A percentile compares a stretch with the other conserved stretches of the same genome.
phyloP scores from a whole-genome alignment of 2,113 vertebrate genomes.

The Coptodon bakossiorum region DNA sequence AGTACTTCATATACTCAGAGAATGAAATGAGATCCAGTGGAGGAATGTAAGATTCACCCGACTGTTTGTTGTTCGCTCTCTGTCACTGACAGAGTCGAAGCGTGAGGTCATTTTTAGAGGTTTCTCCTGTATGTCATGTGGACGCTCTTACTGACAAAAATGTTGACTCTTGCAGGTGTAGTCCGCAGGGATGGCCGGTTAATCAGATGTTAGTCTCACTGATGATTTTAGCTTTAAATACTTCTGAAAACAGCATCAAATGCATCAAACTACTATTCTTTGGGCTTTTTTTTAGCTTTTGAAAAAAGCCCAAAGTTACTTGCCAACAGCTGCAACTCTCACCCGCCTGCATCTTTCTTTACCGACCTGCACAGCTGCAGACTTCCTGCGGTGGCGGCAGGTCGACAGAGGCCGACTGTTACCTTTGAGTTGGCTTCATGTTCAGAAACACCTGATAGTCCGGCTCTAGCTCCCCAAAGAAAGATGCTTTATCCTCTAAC shows the following conservation, averaged over 20 bases:
- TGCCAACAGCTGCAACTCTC: neutral
- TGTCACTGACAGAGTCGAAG: neutral
- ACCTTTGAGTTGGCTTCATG: neutral
- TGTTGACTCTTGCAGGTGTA: neutral
- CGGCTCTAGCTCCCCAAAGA: neutral
- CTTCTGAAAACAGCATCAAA: neutral
- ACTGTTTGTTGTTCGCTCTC: neutral
- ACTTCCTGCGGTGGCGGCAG: neutral
- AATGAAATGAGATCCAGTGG: neutral
- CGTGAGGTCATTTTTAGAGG: neutral
- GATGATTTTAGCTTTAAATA: neutral
- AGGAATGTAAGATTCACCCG: neutral
- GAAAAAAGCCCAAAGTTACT: neutral
- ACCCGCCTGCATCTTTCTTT: neutral
- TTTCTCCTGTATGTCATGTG: neutral
- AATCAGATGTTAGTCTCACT: neutral
- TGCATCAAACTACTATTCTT: accelerated
- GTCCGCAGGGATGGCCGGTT: accelerated
- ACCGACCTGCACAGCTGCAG: neutral
- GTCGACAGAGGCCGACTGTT: neutral
- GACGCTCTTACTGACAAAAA: neutral
- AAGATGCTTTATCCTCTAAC: neutral
- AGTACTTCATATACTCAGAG: neutral
- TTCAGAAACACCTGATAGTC: neutral
- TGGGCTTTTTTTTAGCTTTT: neutral